Percentiles rank a stretch among this genome's conserved stretches.
Evolutionary conservation across 1,140 invertebrate species (phyloP).

Genomic region (Drosophila biarmipes): DNA sequence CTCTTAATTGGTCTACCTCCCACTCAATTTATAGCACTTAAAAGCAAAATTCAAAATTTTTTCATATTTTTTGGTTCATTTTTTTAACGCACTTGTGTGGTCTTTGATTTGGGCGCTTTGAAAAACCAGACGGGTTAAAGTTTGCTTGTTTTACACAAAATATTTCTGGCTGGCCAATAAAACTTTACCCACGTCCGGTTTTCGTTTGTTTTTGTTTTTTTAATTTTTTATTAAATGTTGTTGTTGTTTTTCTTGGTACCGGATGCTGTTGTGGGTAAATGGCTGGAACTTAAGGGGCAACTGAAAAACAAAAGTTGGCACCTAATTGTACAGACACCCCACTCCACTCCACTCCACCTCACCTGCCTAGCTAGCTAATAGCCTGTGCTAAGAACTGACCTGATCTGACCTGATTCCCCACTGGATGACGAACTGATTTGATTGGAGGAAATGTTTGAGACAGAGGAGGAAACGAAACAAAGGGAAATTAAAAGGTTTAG

Average conservation of each 20-base stretch:
- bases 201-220: constrained; percentile 11
- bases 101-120: constrained; percentile 32
- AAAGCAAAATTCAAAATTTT: constrained; percentile 82
- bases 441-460: constrained; percentile 54
- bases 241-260: constrained; percentile 41
- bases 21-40: constrained; percentile 55
- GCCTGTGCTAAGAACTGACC: constrained; percentile 35
- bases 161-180: constrained; percentile 36
- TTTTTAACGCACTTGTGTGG: constrained; percentile 80
- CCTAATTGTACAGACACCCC: constrained; percentile 11
- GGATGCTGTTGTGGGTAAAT: constrained; percentile 57
- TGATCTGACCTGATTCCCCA: constrained; percentile 41
- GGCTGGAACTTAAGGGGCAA: constrained; percentile 61
- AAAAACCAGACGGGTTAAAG: constrained; percentile 25
- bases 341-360: constrained; percentile 34
- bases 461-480: constrained; percentile 46
- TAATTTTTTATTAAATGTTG: constrained; percentile 22
- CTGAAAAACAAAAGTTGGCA: constrained; percentile 48
- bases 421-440: constrained; percentile 69
- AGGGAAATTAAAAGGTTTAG: constrained; percentile 36
- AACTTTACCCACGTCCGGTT: constrained; percentile 44
- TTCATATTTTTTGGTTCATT: constrained; percentile 35
- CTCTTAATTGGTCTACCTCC: constrained; percentile 28
- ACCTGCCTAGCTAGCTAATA: constrained; percentile 30
- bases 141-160: constrained; percentile 17